These are phyloP conservation scores for Danaus chrysippus DNA, from an alignment of 2,888 invertebrate species.

Conservation along the genomic window DNA sequence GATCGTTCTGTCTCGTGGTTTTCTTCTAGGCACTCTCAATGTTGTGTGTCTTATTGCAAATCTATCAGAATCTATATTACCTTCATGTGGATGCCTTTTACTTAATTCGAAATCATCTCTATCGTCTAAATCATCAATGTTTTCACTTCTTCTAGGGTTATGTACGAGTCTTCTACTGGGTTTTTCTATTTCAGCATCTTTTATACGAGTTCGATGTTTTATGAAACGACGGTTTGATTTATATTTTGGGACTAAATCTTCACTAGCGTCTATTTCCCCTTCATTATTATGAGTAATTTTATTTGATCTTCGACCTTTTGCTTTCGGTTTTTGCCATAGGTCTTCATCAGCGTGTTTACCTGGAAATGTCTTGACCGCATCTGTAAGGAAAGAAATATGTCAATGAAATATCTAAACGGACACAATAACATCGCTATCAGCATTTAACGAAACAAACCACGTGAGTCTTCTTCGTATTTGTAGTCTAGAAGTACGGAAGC, in stretches of 20 bases:
- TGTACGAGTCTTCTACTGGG: conserved; percentile 13
- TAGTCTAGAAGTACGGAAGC: conserved; percentile 56
- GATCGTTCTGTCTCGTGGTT: conserved; percentile 47
- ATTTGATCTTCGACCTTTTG: conserved; percentile 11
- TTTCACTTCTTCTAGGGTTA: conserved; percentile 39
- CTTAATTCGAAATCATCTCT: conserved; percentile 25
- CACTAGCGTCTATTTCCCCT: conserved; percentile 15
- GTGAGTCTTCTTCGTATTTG: conserved; percentile 52
- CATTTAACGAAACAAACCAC: conserved; percentile 34
- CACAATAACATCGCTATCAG: background rate
- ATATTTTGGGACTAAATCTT: conserved; percentile 10
- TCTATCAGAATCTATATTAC: conserved; percentile 34
- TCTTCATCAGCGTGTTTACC: conserved; percentile 18
- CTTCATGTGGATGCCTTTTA: conserved; percentile 36
- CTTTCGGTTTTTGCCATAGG: conserved; percentile 19
- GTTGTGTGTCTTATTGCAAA: conserved; percentile 35
- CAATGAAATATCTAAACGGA: background rate
- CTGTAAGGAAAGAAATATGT: conserved; percentile 17
- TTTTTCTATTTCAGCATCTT: conserved; percentile 12
- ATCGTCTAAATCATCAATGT: conserved; percentile 29
- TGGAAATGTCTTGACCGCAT: conserved; percentile 11
- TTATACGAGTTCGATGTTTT: conserved; percentile 31
- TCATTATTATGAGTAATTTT: conserved; percentile 18
- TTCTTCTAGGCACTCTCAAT: conserved; percentile 45
- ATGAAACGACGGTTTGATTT: conserved; percentile 19